Evolutionary conservation across 1,140 invertebrate genomes (phyloP), one percentile per base, ranked within the genome.

Genomic region (Ceratosolen solmsi): DNA sequence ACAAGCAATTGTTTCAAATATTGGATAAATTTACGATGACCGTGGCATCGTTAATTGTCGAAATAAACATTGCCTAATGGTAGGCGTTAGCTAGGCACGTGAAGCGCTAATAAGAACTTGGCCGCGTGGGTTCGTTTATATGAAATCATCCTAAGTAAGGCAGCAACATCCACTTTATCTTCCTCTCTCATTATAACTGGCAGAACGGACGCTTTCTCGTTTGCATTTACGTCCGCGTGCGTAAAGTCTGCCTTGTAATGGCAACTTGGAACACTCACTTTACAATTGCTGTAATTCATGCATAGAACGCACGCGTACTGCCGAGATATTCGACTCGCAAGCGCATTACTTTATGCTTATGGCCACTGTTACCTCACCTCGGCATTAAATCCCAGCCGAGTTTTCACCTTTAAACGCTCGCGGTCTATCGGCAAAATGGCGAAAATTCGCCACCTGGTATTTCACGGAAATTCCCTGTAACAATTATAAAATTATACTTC

Each of bases 391-490:
- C 2, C 8, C 17, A 25, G 9, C 0, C 77, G 51, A 27, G 51
- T 72, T 79, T 79, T 71, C 68, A n/a, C 49, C 65, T 79, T 46
- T 72, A 79, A 79, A 41, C 27, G 51, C 68, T n/a, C 13, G n/a
- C n/a, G 2, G 51, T 17, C n/a, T 54, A 58, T 74, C 72, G 15
- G 17, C 41, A 51, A 51, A 51, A 30, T 41, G 25, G 25, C 65
- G 38, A 70, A 70, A 70, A 22, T 63, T 63, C 30, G 13, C 11
- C 25, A 17, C 13, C 60, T 33, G 60, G 5, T 36, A 17, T 63
- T 63, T 63, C 30, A 25, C 60, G 60, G 60, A 63, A 63, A 27
- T 60, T 7, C 25, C 2, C 58, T 11, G 9, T 11, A 30, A 5
- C 0, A 63, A 63, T 36, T 36, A 51, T 54, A 27, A 73, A 73